Evolutionary conservation across 2,888 invertebrate genomes (phyloP), one percentile per base, ranked within the genome.

Genomic region (Epirrhoe alternata): DNA sequence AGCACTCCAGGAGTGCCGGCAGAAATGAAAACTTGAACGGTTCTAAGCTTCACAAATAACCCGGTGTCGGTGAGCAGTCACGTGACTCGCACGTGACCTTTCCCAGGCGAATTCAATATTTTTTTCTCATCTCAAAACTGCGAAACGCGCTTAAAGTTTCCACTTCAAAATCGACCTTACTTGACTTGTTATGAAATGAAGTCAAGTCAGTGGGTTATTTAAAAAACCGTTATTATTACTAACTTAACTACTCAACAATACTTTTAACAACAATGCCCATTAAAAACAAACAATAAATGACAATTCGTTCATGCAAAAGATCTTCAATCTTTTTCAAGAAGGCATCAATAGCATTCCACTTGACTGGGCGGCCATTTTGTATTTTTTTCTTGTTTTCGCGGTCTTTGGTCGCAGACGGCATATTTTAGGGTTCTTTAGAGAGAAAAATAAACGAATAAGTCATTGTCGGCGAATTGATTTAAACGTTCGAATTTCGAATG

Each of bases 291-390:
- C 76, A 79, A 74, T 76, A 75, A 75, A 61, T 53, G 63, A 71
- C 6, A 84, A 86, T 74, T 69, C 76, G 66, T 75, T 83, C 80
- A 81, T 77, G 82, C 81, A 81, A 84, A 82, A 83, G 82, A 78
- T 81, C 73, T 72, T 75, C 83, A 84, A 66, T 69, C 61, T 85
- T 83, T 80, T 81, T 80, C 77, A 75, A 73, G 76, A 79, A 77
- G 75, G 82, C 83, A 87, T 89, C 89, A 87, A 89, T 88, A 82
- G 82, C 76, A 80, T 89, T 87, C 84, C 87, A 85, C 86, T 86
- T 81, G 84, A 84, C 78, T 86, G 88, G 72, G 69, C 72, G 81
- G 83, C 85, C 86, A 86, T 87, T 81, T 86, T 86, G 80, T 81
- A 79, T 68, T 72, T 66, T 69, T 70, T 65, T 70, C 69, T 72